Evolutionary conservation across 2,888 invertebrate genomes (phyloP).

Genomic region (Hyppa rectilinea): DNA sequence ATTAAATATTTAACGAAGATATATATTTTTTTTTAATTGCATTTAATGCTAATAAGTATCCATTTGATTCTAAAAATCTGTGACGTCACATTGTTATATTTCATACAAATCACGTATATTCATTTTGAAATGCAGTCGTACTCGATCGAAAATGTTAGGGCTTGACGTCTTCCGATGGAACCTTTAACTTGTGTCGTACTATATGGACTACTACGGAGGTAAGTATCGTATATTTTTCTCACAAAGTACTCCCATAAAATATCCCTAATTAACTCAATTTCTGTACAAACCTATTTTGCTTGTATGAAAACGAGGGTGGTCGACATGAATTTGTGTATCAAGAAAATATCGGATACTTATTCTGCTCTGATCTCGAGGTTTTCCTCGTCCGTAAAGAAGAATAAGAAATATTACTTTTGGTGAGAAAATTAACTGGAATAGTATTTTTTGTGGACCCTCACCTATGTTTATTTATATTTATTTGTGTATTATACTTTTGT

Average conservation of each 20-base stretch:
- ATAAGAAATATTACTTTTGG: conserved; percentile 23
- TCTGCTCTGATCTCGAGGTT: conserved; percentile 5
- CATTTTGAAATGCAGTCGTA: too few relatives aligned
- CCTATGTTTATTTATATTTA: too few relatives aligned
- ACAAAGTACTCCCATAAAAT: conserved; percentile 28
- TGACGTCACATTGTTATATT: too few relatives aligned
- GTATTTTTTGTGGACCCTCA: too few relatives aligned
- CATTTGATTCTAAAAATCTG: too few relatives aligned
- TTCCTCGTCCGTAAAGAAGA: conserved; percentile 24
- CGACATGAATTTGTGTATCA: conserved; percentile 34
- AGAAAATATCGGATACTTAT: conserved; percentile 26
- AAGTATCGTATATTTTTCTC: conserved; percentile 2
- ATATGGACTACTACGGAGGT: too few relatives aligned
- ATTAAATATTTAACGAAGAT: too few relatives aligned
- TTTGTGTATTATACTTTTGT: too few relatives aligned
- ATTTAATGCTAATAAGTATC: too few relatives aligned
- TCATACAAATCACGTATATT: too few relatives aligned
- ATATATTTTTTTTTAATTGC: too few relatives aligned
- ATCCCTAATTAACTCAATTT: conserved; percentile 39
- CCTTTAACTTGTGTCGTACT: background rate
- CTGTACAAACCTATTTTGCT: conserved; percentile 19
- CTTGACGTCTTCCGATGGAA: background rate
- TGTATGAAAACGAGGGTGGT: conserved; percentile 27
- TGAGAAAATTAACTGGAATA: conserved; percentile 25
- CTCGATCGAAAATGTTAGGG: background rate